Evolutionary conservation across 64 coral and sea anemone genomes (phyloP).

Genomic region (Porites lutea): DNA sequence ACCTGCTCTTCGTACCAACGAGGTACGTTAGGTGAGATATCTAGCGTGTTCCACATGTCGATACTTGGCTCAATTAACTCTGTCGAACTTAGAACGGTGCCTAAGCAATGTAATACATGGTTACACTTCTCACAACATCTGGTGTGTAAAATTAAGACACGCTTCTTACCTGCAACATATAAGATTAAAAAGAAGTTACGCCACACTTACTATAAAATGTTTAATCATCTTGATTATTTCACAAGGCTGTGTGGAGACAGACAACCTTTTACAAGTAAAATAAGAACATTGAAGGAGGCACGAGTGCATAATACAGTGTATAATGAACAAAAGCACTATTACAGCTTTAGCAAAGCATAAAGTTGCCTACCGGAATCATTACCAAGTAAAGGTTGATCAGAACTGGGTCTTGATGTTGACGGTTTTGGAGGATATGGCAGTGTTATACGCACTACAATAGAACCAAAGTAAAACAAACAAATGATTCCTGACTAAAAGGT

Average conservation of each 20-base stretch:
- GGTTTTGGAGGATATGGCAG: constrained; percentile 9
- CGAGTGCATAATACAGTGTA: not conserved
- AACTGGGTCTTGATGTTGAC: not conserved
- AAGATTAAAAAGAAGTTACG: not conserved
- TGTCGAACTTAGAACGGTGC: constrained; percentile 58
- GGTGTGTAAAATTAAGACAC: constrained; percentile 72
- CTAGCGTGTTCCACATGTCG: constrained; percentile 73
- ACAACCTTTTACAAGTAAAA: not conserved
- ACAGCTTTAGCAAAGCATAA: not conserved
- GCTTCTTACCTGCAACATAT: constrained; percentile 25
- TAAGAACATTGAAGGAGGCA: too few species aligned
- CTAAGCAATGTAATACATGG: constrained; percentile 78
- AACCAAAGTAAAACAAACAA: not conserved
- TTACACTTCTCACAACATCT: constrained; percentile 82
- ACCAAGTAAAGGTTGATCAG: constrained; percentile 4
- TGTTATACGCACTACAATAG: not conserved
- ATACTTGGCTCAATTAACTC: constrained; percentile 62
- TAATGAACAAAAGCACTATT: not conserved
- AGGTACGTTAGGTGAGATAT: constrained; percentile 70
- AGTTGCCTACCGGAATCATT: constrained; percentile 1
- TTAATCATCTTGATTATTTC: too few species aligned
- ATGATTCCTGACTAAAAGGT: not conserved
- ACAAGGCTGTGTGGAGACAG: not conserved
- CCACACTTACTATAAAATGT: not conserved
- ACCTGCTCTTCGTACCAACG: constrained; percentile 88